Conservation (phyloP, 2,113 vertebrate genomes). For the Sphyrna mokarran region DNA sequence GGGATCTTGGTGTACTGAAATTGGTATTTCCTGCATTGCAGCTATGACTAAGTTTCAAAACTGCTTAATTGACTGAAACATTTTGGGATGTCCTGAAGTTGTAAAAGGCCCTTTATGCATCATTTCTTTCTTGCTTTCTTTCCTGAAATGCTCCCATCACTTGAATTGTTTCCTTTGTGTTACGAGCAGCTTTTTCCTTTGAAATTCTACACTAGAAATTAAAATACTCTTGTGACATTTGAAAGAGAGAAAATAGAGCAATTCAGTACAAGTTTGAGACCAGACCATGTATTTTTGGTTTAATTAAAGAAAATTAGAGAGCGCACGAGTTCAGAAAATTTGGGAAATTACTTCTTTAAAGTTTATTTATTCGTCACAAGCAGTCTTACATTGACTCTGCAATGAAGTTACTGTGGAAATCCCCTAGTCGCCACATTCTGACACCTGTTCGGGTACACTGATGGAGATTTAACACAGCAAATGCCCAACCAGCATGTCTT, state of each 20-base stretch:
- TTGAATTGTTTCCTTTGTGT: background rate
- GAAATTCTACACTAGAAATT: background rate
- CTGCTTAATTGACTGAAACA: background rate
- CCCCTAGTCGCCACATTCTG: too few relatives aligned
- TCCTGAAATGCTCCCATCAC: background rate
- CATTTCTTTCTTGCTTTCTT: background rate
- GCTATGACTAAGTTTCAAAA: background rate
- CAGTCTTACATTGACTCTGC: too few relatives aligned
- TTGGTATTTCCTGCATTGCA: background rate
- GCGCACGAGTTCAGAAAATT: background rate
- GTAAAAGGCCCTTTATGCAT: background rate
- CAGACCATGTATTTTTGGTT: background rate
- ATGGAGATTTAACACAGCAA: too few relatives aligned
- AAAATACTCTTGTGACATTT: background rate
- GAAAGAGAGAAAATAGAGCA: background rate
- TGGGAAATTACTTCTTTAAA: background rate
- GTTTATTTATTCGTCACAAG: too few relatives aligned
- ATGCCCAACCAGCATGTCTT: too few relatives aligned
- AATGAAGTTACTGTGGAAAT: too few relatives aligned
- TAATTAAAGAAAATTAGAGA: background rate
- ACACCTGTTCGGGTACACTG: too few relatives aligned
- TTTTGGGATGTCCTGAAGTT: background rate
- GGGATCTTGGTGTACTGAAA: background rate
- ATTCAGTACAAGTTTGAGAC: background rate
- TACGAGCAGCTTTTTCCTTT: background rate